These are phyloP conservation scores for Platypus cylindrus DNA, from an alignment of 2,888 invertebrate species.

Conservation along the genomic window DNA sequence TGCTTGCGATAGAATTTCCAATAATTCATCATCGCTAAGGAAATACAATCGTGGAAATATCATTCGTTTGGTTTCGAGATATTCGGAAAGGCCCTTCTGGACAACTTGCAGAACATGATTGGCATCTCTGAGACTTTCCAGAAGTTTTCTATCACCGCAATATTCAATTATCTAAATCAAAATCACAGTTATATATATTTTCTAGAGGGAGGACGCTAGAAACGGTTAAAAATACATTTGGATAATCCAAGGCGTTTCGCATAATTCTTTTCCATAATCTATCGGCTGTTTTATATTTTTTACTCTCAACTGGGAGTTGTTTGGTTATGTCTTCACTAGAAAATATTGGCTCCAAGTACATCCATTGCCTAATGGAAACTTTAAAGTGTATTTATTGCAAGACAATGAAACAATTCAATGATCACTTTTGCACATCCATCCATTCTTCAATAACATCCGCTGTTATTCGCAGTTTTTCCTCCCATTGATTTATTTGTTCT, in stretches of 20 bases:
- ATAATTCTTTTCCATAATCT: slow-evolving; percentile 68
- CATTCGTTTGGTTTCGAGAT: slow-evolving; percentile 62
- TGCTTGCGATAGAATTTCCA: slow-evolving; percentile 70
- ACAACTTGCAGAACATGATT: slow-evolving; percentile 58
- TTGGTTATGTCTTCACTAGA: slow-evolving; percentile 67
- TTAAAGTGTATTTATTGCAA: not conserved
- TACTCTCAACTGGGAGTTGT: slow-evolving; percentile 65
- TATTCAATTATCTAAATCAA: slow-evolving; percentile 46
- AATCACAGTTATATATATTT: not conserved
- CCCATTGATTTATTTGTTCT: slow-evolving; percentile 61
- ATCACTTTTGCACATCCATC: slow-evolving; percentile 61
- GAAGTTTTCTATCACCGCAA: slow-evolving; percentile 49
- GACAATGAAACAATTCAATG: slow-evolving; percentile 7
- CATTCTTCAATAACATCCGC: slow-evolving; percentile 53
- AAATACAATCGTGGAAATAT: slow-evolving; percentile 60
- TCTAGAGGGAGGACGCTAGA: no score
- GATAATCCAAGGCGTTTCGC: slow-evolving; percentile 53
- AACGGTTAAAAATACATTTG: slow-evolving; percentile 44
- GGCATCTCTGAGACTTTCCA: slow-evolving; percentile 58
- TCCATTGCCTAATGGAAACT: slow-evolving; percentile 49
- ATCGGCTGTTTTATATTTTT: slow-evolving; percentile 68
- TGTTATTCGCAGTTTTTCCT: slow-evolving; percentile 49
- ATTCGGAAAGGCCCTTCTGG: slow-evolving; percentile 62
- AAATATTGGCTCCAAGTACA: slow-evolving; percentile 75
- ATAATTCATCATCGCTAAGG: slow-evolving; percentile 69